Evolutionary conservation across 2,113 vertebrate species (phyloP).

Genomic region (Egretta garzetta): DNA sequence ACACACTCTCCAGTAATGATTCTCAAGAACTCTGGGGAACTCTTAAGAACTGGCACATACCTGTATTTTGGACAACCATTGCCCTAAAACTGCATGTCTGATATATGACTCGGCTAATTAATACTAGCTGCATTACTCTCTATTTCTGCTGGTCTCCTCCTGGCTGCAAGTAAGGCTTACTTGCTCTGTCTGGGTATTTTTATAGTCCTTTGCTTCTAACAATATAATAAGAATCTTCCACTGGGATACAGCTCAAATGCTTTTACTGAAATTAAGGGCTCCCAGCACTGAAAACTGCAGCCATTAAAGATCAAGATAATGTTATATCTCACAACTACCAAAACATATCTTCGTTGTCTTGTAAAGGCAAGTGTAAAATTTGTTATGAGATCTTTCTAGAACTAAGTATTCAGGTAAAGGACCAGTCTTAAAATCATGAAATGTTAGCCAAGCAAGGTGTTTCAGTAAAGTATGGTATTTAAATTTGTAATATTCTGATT

Average conservation of each 20-base stretch:
- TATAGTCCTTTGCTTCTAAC: not conserved
- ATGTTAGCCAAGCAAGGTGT: not conserved
- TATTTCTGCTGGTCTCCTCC: not conserved
- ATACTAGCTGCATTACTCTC: not conserved
- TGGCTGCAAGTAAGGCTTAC: not conserved
- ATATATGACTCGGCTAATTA: not conserved
- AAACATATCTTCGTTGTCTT: not conserved
- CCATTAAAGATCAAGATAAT: not conserved
- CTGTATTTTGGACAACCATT: not conserved
- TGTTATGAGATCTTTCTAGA: not conserved
- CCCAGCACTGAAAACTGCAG: not conserved
- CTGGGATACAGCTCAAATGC: not conserved
- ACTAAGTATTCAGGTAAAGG: not conserved
- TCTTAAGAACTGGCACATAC: not conserved
- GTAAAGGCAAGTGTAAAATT: not conserved
- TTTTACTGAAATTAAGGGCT: not conserved
- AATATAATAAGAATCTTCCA: not conserved
- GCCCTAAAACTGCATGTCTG: not conserved
- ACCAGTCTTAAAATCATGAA: not conserved
- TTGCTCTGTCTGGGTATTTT: not conserved
- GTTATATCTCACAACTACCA: fast-evolving
- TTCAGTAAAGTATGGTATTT: not conserved
- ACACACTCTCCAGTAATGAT: not conserved
- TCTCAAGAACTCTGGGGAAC: not conserved
- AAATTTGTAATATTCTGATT: not conserved